These are phyloP conservation scores for Mormoops blainvillei DNA, from an alignment of 2,113 vertebrate genomes.

Conservation along the genomic window DNA sequence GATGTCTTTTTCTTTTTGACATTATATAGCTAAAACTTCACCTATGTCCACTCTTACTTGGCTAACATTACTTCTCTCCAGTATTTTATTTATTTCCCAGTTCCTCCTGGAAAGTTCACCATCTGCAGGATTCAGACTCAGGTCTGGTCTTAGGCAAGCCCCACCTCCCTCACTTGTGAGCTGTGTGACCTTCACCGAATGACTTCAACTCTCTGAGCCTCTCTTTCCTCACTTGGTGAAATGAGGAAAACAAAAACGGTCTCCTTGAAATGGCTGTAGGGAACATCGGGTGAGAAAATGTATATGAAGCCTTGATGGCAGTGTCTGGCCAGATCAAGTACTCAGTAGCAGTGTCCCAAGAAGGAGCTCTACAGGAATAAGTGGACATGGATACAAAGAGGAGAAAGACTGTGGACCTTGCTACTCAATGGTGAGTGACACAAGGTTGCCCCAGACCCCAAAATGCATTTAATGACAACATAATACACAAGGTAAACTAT, in stretches of 20 bases:
- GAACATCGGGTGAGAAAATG: not conserved
- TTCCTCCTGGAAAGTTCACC: not conserved
- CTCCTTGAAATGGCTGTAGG: not conserved
- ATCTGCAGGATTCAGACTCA: not conserved
- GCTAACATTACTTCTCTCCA: not conserved
- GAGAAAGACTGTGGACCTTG: not conserved
- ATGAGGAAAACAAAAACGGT: not conserved
- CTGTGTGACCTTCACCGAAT: not conserved
- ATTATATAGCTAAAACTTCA: not conserved
- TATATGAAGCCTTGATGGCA: not conserved
- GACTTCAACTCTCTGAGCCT: not conserved
- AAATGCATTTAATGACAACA: not conserved
- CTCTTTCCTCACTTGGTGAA: not conserved
- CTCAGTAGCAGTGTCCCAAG: not conserved
- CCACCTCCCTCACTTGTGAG: not conserved
- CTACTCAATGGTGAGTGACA: not conserved
- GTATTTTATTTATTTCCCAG: not conserved
- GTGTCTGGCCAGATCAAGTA: not conserved
- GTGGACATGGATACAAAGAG: not conserved
- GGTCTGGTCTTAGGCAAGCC: not conserved
- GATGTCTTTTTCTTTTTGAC: not conserved
- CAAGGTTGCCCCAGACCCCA: not conserved
- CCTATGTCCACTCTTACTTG: not conserved
- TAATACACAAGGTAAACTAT: not conserved
- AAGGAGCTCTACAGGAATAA: not conserved